Conservation (phyloP, 2,113 vertebrate species). For the Podarcis cretensis region DNA sequence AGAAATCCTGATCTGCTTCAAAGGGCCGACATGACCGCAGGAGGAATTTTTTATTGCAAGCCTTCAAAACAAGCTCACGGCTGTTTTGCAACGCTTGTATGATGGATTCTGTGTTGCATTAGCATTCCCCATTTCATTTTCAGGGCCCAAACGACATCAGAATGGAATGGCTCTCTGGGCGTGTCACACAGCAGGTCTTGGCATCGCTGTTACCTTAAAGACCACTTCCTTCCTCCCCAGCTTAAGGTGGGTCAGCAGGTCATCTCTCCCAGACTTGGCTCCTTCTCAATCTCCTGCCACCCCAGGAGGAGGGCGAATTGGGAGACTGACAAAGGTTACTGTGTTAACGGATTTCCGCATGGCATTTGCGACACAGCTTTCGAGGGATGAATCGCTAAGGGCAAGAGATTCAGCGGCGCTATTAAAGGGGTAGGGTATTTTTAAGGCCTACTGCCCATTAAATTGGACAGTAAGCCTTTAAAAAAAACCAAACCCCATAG, state of each 20-base stretch:
- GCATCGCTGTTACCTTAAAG: accelerated
- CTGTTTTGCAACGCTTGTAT: accelerated
- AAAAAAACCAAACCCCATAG: not conserved
- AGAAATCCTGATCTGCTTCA: not conserved
- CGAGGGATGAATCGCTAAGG: not conserved
- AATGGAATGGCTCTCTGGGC: accelerated
- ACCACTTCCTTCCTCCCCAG: not conserved
- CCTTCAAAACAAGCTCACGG: accelerated
- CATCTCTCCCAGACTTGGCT: not conserved
- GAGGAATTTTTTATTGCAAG: too few relatives aligned
- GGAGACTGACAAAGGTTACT: not conserved
- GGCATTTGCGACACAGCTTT: not conserved
- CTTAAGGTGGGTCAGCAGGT: accelerated
- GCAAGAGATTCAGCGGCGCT: not conserved
- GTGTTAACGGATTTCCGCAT: not conserved
- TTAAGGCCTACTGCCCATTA: not conserved
- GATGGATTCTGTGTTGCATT: not conserved
- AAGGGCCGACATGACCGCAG: not conserved
- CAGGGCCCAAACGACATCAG: not conserved
- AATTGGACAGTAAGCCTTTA: not conserved
- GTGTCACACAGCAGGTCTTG: not conserved
- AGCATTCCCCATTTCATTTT: not conserved
- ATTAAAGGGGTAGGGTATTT: not conserved
- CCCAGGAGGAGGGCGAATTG: not conserved
- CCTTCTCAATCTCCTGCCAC: not conserved